Percentiles rank a stretch among this genome's conserved stretches.
These are phyloP conservation scores for Caenorhabditis virilis DNA, from an alignment of 2,888 invertebrate species.

Conservation along the genomic window DNA sequence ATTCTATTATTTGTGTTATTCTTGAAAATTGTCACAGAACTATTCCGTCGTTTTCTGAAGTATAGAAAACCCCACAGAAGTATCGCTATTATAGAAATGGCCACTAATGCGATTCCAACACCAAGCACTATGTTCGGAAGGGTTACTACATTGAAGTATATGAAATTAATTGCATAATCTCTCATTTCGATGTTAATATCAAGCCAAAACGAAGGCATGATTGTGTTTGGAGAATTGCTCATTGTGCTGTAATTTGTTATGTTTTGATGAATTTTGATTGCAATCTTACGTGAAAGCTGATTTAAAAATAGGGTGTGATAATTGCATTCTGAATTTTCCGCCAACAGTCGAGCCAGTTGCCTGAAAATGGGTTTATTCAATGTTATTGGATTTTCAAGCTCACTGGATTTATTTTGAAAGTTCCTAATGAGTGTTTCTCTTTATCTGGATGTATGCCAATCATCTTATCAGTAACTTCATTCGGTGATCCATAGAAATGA, in stretches of 20 bases:
- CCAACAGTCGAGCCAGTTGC: slow-evolving; percentile 55
- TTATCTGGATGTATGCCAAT: slow-evolving; percentile 44
- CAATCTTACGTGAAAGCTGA: slow-evolving; percentile 29
- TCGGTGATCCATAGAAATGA: slow-evolving; percentile 58
- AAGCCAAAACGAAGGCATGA: slow-evolving; percentile 48
- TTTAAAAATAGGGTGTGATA: slow-evolving; percentile 49
- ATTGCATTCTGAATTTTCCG: slow-evolving; percentile 52
- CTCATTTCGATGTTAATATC: slow-evolving; percentile 38
- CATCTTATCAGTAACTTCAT: slow-evolving; percentile 32
- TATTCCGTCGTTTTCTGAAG: slow-evolving; percentile 10
- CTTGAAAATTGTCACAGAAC: no score
- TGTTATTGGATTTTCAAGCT: no score
- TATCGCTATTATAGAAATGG: slow-evolving; percentile 11
- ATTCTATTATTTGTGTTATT: no score
- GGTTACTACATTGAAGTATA: slow-evolving; percentile 36
- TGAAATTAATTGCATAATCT: slow-evolving; percentile 46
- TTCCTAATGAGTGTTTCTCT: slow-evolving; percentile 42
- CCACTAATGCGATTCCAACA: slow-evolving; percentile 39
- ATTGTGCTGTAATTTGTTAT: slow-evolving; percentile 15
- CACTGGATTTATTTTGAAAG: slow-evolving; percentile 56
- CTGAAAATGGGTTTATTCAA: no score
- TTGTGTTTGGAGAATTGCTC: slow-evolving; percentile 27
- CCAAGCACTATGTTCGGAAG: slow-evolving; percentile 44
- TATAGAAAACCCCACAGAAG: slow-evolving; percentile 28
- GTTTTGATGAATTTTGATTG: background rate